These are phyloP conservation scores for Zapornia atra DNA, from an alignment of 2,113 vertebrate species.

Conservation along the genomic window DNA sequence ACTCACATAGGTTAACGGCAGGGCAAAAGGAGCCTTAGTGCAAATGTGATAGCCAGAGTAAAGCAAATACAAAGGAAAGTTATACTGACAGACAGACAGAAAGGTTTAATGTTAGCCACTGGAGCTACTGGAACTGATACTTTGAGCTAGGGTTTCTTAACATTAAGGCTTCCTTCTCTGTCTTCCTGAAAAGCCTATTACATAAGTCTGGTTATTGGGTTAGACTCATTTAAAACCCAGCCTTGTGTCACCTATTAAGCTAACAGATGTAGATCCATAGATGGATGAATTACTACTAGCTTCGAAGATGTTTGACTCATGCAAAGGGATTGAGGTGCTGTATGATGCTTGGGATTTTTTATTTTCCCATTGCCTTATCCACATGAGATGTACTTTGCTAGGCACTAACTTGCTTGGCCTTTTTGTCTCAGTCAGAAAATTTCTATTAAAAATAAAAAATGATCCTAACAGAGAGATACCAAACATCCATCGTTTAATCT, in stretches of 20 bases:
- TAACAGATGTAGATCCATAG: conserved; percentile 47
- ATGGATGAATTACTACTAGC: conserved; percentile 37
- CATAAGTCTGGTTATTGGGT: conserved; percentile 31
- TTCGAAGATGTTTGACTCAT: conserved; percentile 6
- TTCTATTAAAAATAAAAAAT: conserved; percentile 77
- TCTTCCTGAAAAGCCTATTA: conserved; percentile 40
- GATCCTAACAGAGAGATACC: conserved; percentile 55
- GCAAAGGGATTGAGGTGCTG: background rate
- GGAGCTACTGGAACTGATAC: conserved; percentile 48
- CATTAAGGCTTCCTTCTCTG: conserved; percentile 23
- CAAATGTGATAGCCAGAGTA: conserved; percentile 25
- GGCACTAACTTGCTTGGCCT: conserved; percentile 32
- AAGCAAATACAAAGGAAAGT: conserved; percentile 29
- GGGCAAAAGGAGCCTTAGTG: conserved; percentile 48
- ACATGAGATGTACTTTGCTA: conserved; percentile 62
- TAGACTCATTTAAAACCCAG: conserved; percentile 47
- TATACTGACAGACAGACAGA: conserved; percentile 30
- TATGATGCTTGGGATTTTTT: conserved; percentile 8
- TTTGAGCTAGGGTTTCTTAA: conserved; percentile 62
- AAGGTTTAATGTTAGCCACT: conserved; percentile 22
- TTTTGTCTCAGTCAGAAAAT: conserved; percentile 73
- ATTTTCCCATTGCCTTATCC: conserved; percentile 44
- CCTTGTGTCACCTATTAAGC: conserved; percentile 45
- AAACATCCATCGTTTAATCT: conserved; percentile 62
- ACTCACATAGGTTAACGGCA: background rate